Evolutionary conservation across 2,113 vertebrate species (phyloP), one percentile per base, ranked within the genome.

Genomic region (Phrynocephalus versicolor): DNA sequence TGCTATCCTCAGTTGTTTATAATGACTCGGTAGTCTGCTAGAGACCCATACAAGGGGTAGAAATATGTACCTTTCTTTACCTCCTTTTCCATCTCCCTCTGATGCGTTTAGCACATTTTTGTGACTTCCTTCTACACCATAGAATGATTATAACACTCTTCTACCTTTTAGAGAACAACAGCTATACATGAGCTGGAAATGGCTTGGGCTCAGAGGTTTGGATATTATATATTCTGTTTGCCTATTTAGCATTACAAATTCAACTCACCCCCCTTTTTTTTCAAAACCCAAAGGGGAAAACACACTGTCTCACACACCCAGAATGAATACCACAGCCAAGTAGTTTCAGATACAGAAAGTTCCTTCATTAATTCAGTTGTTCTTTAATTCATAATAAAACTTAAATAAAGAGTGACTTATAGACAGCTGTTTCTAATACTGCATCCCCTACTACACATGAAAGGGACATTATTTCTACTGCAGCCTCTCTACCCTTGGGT

Each of bases 391-490:
- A 95, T 97, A 97, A 97, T 98, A 97, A 95, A 97, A 97, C 96
- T 97, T 96, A 97, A 98, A 98, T 98, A 97, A 98, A 97, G 97
- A 97, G 93, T 95, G 94, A 97, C 97, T 97, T 96, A 96, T 93
- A 92, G 93, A 95, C 97, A 97, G 97, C 97, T 98, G 97, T 97
- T 97, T 97, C 96, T 96, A 98, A 97, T 98, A 98, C 94, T 87
- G 95, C 96, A 94, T 94, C 95, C 45, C 94, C 95, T 95, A 94
- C 95, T 92, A 85, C 96, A 96, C 95, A 96, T 97, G 96, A 98
- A 97, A 97, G 96, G 94, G 89, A 94, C 97, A 97, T 98, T 98
- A 97, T 98, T 97, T 97, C 96, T 95, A 94, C 92, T 94, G 95
- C 95, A 94, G 95, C 94, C 96, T 96, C 94, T 94, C 94, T 95